Evolutionary conservation across 2,113 vertebrate species (phyloP).

Genomic region (Triplophysa tibetana): DNA sequence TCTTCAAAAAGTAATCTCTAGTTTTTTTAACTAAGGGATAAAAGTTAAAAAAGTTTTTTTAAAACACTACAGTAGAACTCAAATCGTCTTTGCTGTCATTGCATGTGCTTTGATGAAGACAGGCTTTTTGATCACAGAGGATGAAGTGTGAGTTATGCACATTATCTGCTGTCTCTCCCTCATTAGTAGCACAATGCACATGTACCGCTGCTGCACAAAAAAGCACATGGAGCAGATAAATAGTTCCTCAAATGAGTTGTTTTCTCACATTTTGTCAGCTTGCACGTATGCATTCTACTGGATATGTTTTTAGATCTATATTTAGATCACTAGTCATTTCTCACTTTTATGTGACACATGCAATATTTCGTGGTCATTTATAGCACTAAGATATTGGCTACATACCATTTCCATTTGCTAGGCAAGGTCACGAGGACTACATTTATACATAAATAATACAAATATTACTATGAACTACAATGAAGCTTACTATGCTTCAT

Average conservation of each 20-base stretch:
- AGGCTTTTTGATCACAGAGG: slow-evolving; percentile 57
- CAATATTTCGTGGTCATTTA: slow-evolving; percentile 8
- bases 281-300: slow-evolving; percentile 2
- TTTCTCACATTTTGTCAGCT: background rate
- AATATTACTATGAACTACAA: no score
- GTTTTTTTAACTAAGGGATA: background rate
- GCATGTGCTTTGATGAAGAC: slow-evolving; percentile 60
- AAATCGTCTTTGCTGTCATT: slow-evolving; percentile 46
- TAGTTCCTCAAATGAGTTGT: slow-evolving; percentile 6
- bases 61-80: slow-evolving; percentile 17
- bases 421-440: background rate
- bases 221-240: slow-evolving; percentile 5
- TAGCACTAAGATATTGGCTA: background rate
- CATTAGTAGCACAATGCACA: slow-evolving; percentile 51
- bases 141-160: slow-evolving; percentile 63
- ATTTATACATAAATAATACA: background rate
- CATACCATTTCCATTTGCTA: background rate
- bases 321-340: slow-evolving; percentile 9
- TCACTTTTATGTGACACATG: slow-evolving; percentile 8
- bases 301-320: background rate
- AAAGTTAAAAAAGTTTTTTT: slow-evolving; percentile 35
- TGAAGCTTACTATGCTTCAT: background rate
- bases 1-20: background rate
- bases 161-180: slow-evolving; percentile 58
- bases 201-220: slow-evolving; percentile 11